These are phyloP conservation scores for Neotoma lepida DNA, from an alignment of 2,113 vertebrate genomes.

Conservation along the genomic window DNA sequence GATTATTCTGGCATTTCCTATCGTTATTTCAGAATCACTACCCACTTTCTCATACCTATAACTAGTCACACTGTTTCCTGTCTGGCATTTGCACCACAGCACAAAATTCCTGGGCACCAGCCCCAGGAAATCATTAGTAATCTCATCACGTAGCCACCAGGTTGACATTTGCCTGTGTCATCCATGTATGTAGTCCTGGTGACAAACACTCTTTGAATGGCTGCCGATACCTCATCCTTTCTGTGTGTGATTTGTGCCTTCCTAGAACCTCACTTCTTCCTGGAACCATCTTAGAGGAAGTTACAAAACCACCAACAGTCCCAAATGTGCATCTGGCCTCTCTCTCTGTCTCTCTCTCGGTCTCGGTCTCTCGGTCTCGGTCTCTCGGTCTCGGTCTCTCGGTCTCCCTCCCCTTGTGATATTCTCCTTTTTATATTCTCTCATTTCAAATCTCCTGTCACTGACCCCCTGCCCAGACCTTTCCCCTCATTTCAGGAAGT, in stretches of 20 bases:
- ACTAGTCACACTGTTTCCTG: constrained; percentile 33
- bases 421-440: neutral
- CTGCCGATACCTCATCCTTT: neutral
- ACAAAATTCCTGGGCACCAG: constrained; percentile 53
- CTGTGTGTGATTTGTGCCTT: constrained; percentile 43
- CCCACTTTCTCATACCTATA: constrained; percentile 44
- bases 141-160: constrained; percentile 9
- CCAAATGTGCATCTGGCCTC: constrained; percentile 23
- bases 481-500: neutral
- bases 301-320: constrained; percentile 49
- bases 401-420: accelerated
- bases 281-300: constrained; percentile 61
- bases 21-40: constrained; percentile 15
- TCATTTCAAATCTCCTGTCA: constrained; percentile 7
- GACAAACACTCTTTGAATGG: constrained; percentile 52
- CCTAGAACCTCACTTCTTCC: constrained; percentile 61
- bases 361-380: constrained; percentile 12
- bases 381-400: neutral
- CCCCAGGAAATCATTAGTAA: constrained; percentile 51
- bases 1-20: constrained; percentile 56
- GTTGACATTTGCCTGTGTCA: constrained; percentile 56
- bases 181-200: constrained; percentile 9
- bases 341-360: neutral
- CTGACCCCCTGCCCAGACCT: neutral
- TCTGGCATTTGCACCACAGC: constrained; percentile 52